Conservation (phyloP, 2,888 invertebrate species). For the Horisme vitalbata region DNA sequence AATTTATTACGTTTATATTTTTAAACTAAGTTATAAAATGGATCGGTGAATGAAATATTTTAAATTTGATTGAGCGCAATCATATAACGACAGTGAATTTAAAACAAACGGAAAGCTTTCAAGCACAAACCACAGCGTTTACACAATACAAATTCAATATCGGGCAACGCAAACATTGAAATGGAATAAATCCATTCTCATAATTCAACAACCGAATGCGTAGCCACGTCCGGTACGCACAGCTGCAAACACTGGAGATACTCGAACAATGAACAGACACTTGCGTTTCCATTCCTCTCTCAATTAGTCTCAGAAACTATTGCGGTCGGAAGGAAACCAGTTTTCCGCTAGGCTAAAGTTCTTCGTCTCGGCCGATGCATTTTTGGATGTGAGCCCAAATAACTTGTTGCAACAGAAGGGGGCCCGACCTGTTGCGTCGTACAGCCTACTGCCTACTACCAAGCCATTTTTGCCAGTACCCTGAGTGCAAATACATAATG, state of each 20-base stretch:
- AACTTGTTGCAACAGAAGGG: constrained; percentile 74
- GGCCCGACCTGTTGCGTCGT: constrained; percentile 71
- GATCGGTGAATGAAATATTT: too few relatives aligned
- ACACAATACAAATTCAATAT: constrained; percentile 34
- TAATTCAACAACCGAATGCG: constrained; percentile 50
- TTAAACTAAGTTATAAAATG: constrained; percentile 11
- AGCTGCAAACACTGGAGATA: constrained; percentile 35
- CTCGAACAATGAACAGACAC: constrained; percentile 32
- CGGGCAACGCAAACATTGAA: constrained; percentile 31
- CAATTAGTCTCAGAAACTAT: constrained; percentile 48
- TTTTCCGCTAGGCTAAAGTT: constrained; percentile 52
- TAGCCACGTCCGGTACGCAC: constrained; percentile 40
- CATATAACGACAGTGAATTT: constrained; percentile 16
- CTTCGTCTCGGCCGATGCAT: constrained; percentile 72
- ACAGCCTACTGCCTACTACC: constrained; percentile 53
- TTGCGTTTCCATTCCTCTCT: constrained; percentile 23
- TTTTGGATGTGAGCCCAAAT: constrained; percentile 81
- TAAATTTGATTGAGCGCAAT: neutral
- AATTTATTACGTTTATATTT: too few relatives aligned
- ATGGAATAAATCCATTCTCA: constrained; percentile 36
- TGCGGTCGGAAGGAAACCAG: constrained; percentile 53
- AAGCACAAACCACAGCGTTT: constrained; percentile 31
- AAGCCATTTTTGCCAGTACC: constrained; percentile 71
- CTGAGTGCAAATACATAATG: constrained; percentile 75
- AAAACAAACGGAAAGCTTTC: constrained; percentile 31